Conservation (phyloP, 2,888 invertebrate genomes). For the Melieria crassipennis region DNA sequence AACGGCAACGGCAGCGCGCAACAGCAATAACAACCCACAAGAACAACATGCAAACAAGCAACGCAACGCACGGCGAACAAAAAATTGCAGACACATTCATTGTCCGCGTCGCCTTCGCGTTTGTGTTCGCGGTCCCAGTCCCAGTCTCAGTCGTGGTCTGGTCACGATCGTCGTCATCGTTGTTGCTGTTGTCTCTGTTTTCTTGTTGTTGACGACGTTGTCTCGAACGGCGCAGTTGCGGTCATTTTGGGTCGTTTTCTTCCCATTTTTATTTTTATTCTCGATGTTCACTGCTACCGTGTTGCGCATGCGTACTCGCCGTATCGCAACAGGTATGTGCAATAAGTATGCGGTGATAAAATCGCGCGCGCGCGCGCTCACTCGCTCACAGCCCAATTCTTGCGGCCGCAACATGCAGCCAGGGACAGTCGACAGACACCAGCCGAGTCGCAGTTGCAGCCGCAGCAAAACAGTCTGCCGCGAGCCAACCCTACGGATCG, state of each 20-base stretch:
- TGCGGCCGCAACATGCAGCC: no score
- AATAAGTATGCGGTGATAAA: constrained; percentile 7
- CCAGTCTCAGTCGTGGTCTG: constrained; percentile 5
- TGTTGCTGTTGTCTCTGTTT: constrained; percentile 20
- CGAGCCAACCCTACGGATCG: no score
- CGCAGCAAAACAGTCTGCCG: no score
- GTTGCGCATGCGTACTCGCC: constrained; percentile 44
- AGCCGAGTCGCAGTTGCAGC: no score
- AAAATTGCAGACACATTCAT: constrained; percentile 39
- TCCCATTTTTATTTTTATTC: constrained; percentile 4
- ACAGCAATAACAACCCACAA: no score
- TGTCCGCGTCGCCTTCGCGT: not conserved
- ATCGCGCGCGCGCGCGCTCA: constrained; percentile 7
- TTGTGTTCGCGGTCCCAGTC: not conserved
- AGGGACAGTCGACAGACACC: no score
- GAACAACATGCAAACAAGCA: not conserved
- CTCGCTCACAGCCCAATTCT: no score
- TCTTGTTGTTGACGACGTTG: constrained; percentile 39
- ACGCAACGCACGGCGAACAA: constrained; percentile 3
- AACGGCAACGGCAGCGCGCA: no score
- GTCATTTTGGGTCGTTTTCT: constrained; percentile 25
- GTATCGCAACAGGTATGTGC: not conserved
- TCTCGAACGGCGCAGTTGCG: constrained; percentile 35
- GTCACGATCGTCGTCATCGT: constrained; percentile 21
- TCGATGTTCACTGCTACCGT: constrained; percentile 43